A percentile compares a stretch with the other conserved stretches of the same genome.
Conservation (phyloP, 1,140 invertebrate species). For the Ptiloglossa arizonensis region DNA sequence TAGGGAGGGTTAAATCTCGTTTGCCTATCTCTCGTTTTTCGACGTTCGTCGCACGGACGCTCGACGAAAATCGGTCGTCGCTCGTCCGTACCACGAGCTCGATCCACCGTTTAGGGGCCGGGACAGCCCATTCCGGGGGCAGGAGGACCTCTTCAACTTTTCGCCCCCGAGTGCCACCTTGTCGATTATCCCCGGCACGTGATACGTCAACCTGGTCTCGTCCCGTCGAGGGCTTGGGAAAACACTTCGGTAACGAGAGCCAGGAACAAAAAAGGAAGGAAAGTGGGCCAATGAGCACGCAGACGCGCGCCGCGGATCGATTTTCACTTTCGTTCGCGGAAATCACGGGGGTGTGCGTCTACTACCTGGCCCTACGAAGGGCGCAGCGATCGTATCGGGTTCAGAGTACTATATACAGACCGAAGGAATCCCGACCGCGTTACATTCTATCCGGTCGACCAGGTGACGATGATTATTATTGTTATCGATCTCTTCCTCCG, state of each 20-base stretch:
- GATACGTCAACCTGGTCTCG: slow-evolving; percentile 58
- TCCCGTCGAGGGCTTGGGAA: slow-evolving; percentile 10
- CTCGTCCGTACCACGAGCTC: slow-evolving; percentile 1
- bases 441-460: too few species aligned
- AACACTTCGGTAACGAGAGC: slow-evolving; percentile 47
- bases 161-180: slow-evolving; percentile 55
- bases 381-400: neutral
- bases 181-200: slow-evolving; percentile 61
- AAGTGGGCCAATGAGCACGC: slow-evolving; percentile 66
- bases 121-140: slow-evolving; percentile 13
- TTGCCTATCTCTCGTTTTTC: slow-evolving; percentile 56
- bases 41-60: slow-evolving; percentile 2
- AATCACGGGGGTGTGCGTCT: slow-evolving; percentile 39
- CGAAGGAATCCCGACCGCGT: slow-evolving; percentile 5
- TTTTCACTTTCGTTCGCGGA: slow-evolving; percentile 63
- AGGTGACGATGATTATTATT: too few species aligned
- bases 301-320: slow-evolving; percentile 59
- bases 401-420: too few species aligned
- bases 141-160: slow-evolving; percentile 42
- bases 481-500: too few species aligned
- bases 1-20: slow-evolving; percentile 67
- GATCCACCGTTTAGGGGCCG: slow-evolving; percentile 37
- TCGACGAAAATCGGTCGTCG: slow-evolving; percentile 42
- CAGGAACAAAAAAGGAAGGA: slow-evolving; percentile 18
- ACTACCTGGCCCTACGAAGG: neutral